Evolutionary conservation across 2,888 invertebrate genomes (phyloP), one percentile per base, ranked within the genome.

Genomic region (Brenthis hecate): DNA sequence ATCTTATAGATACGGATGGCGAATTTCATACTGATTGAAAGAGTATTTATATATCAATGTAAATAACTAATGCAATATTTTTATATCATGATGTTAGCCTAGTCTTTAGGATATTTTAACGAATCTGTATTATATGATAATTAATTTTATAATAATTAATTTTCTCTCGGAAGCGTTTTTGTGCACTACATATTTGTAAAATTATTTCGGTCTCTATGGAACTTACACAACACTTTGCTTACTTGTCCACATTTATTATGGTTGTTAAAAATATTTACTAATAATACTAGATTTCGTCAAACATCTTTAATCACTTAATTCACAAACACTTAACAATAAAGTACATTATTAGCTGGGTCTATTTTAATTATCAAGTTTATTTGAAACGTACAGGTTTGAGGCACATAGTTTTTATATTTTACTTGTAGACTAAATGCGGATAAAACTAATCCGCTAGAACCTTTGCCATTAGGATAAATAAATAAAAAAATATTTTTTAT

Each of bases 21-120:
- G 58, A 65, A 72, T 72, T 74, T 61, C 72, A 74, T 75, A 75
- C 69, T 70, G 68, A 72, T 64, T 58, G 60, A 66, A 69, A 62
- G 58, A 70, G 70, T 73, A 73, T 74, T 75, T 71, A 69, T 11
- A 11, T 77, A 77, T 70, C 72, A 75, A 76, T 85, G 85, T 87
- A 84, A 83, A 87, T 85, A 85, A 80, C 74, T 74, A 79, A 77
- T 79, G 78, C 80, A 80, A 85, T 86, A 85, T 85, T 85, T 83
- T 85, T 84, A 73, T 78, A 80, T 73, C 76, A 48, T 64, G 6
- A 47, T 32, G 60, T 51, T 51, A 66, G 13, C 62, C 56, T 62
- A 66, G 56, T 64, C 51, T n/a, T 61, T 65, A 65, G 65, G 28
- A 53, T 56, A 65, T 56, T 65, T 53, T 36, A 65, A 32, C 13